These are phyloP conservation scores for Oxygymnocypris stewartii DNA, from an alignment of 2,113 vertebrate genomes.

Conservation along the genomic window DNA sequence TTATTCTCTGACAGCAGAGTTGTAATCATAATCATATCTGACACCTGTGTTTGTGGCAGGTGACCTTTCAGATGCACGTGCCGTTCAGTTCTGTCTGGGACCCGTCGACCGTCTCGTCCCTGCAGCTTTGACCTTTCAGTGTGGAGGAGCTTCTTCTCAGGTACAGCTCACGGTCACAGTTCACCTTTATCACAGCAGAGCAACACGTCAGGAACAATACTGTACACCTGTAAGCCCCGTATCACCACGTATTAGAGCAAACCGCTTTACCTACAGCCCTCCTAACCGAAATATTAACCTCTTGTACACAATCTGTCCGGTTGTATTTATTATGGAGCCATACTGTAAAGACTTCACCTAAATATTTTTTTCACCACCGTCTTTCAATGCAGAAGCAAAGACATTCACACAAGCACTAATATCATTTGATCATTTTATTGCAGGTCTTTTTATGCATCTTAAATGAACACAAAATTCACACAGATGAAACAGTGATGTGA, in stretches of 20 bases:
- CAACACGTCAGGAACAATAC: slow-evolving; percentile 45
- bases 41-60: slow-evolving; percentile 34
- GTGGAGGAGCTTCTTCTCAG: background rate
- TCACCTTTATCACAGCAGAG: slow-evolving; percentile 66
- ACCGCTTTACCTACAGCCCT: background rate
- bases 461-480: background rate
- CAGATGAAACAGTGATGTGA: background rate
- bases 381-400: background rate
- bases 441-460: background rate
- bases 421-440: background rate
- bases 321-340: background rate
- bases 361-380: background rate
- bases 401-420: background rate
- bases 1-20: background rate
- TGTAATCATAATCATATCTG: background rate
- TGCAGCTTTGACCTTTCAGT: slow-evolving; percentile 42
- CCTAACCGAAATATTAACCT: background rate
- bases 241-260: background rate
- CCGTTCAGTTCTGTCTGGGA: no score
- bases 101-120: no score
- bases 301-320: background rate
- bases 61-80: slow-evolving; percentile 50
- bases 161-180: slow-evolving; percentile 62
- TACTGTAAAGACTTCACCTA: background rate
- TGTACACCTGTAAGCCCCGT: slow-evolving; percentile 1